Evolutionary conservation across 2,113 vertebrate species (phyloP).

Genomic region (Desmodus rotundus): DNA sequence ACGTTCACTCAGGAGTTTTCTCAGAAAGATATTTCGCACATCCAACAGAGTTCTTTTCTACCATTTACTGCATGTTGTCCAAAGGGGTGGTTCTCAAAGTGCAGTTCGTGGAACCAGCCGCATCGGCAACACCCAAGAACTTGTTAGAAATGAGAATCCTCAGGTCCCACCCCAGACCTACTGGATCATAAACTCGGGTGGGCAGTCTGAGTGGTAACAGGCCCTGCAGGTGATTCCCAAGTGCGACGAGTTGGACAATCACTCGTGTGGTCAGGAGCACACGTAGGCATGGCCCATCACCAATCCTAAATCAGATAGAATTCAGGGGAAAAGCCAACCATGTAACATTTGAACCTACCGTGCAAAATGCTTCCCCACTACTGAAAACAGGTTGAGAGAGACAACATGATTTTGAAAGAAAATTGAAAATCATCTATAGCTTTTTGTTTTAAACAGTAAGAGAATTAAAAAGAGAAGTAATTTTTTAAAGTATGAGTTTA

Average conservation of each 20-base stretch:
- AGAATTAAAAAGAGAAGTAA: constrained; percentile 25
- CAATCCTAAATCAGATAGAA: neutral
- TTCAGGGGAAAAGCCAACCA: neutral
- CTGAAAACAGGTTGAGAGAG: neutral
- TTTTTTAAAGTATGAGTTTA: constrained; percentile 54
- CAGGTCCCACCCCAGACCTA: neutral
- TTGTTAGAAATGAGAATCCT: neutral
- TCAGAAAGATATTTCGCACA: neutral
- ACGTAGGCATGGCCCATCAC: neutral
- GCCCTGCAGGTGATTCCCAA: neutral
- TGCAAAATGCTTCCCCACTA: neutral
- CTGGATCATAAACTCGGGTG: neutral
- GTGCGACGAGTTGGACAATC: neutral
- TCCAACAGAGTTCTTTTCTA: neutral
- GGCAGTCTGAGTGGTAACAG: neutral
- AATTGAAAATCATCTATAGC: neutral
- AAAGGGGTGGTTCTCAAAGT: neutral
- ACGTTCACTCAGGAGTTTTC: neutral
- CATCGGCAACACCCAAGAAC: neutral
- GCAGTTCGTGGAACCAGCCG: too few species aligned
- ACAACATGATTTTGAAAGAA: neutral
- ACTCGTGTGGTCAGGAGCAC: neutral
- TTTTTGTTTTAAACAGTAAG: constrained; percentile 26
- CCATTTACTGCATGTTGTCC: neutral
- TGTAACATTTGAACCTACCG: neutral